phyloP scores from a whole-genome alignment of 2,888 invertebrate genomes.

The Drosophila pegasa region DNA sequence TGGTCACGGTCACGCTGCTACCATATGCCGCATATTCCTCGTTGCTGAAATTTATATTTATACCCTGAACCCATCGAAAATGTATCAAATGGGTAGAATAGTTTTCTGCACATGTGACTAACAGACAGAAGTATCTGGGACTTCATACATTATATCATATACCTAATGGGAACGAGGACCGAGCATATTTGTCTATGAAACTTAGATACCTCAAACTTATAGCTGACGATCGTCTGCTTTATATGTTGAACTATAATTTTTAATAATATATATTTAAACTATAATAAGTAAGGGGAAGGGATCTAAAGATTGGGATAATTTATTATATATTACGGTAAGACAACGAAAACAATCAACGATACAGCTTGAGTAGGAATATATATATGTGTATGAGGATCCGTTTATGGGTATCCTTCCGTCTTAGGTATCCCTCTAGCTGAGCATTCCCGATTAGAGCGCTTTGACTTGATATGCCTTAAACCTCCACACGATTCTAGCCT shows the following conservation, averaged over 20 bases:
- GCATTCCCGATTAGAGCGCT: background rate
- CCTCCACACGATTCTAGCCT: background rate
- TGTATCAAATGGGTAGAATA: conserved; percentile 7
- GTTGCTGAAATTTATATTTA: conserved; percentile 65
- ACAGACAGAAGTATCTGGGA: background rate
- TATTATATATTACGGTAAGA: no score
- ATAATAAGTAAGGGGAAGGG: no score
- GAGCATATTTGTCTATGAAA: background rate
- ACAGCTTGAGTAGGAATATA: no score
- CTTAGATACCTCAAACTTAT: background rate
- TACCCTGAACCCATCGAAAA: conserved; percentile 5
- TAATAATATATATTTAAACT: no score
- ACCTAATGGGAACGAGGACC: no score
- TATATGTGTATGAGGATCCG: no score
- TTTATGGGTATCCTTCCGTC: no score
- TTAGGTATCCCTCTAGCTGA: background rate
- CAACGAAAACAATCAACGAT: no score
- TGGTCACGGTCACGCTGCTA: conserved; percentile 57
- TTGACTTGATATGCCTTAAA: background rate
- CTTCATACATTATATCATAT: background rate
- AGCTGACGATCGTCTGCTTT: no score
- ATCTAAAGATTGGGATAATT: no score
- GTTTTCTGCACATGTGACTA: background rate
- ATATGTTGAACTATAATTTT: background rate
- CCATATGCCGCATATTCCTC: conserved; percentile 72